Evolutionary conservation across 2,113 vertebrate genomes (phyloP).

Genomic region (Dolichallabes microphthalmus): DNA sequence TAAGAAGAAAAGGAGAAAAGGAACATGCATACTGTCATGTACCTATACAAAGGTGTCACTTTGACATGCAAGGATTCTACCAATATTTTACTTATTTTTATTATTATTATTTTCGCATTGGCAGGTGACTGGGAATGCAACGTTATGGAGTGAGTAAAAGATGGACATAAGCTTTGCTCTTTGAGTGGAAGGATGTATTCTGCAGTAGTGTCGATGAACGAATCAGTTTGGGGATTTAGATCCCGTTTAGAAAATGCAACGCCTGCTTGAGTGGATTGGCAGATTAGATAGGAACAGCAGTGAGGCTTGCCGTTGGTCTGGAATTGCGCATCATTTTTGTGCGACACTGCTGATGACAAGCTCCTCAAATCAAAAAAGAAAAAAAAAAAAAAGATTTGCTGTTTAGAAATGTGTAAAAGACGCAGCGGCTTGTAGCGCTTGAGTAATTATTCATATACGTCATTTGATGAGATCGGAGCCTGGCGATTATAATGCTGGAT

Average conservation of each 20-base stretch:
- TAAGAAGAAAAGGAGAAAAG: slow-evolving; percentile 70
- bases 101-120: slow-evolving; percentile 45
- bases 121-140: slow-evolving; percentile 31
- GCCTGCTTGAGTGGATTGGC: slow-evolving; percentile 69
- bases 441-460: slow-evolving; percentile 59
- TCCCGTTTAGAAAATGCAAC: slow-evolving; percentile 55
- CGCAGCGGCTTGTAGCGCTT: slow-evolving; percentile 63
- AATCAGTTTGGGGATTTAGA: slow-evolving; percentile 35
- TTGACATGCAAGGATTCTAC: slow-evolving; percentile 72
- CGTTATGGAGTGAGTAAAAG: slow-evolving; percentile 23
- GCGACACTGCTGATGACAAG: slow-evolving; percentile 53
- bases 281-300: slow-evolving; percentile 65
- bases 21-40: slow-evolving; percentile 74
- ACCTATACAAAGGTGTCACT: slow-evolving; percentile 77
- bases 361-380: slow-evolving; percentile 48
- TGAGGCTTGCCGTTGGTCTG: slow-evolving; percentile 62
- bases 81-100: slow-evolving; percentile 38
- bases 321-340: slow-evolving; percentile 53
- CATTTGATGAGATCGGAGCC: slow-evolving; percentile 53
- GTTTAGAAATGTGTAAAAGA: slow-evolving; percentile 56
- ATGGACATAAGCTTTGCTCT: slow-evolving; percentile 41
- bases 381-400: slow-evolving; percentile 42
- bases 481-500: slow-evolving; percentile 45
- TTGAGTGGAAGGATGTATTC: slow-evolving; percentile 49
- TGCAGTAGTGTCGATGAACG: slow-evolving; percentile 36